Base-by-base conservation (phyloP, 53 echinoderm and acorn worm genomes). In the Holothuria scabra region DNA sequence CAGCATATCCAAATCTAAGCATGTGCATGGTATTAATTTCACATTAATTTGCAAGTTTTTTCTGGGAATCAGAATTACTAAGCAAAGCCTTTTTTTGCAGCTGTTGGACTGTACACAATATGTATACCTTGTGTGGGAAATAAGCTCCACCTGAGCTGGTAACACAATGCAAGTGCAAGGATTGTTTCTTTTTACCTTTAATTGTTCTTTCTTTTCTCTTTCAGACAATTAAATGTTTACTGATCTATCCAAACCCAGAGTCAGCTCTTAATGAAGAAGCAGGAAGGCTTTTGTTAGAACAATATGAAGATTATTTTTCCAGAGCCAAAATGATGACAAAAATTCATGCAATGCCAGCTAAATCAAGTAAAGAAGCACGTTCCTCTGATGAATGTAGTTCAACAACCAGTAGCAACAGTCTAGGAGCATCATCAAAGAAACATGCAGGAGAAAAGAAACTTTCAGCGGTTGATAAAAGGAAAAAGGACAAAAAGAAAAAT, bases 301-400 rank as follows among this genome's bases (percentile, higher is more conserved):
- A 97, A 65, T 97, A 97, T 44, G 92, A 94, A 56, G 92, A 94
- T 49, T 97, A 97, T 61, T 97, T 92, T 83, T 63, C 84, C 35
- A 78, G 97, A 68, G 97, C 97, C n/a, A 97, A 97, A 83, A 97
- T 97, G 97, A 97, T 97, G 97, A 97, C 97, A 3, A 94, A 94
- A 52, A 97, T 97, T 72, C 97, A 97, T 37, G 97, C 97, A 16
- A 74, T 84, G 80, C 91, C 97, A 13, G 81, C 83, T 24, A 86
- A 89, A 22, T 75, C 91, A 21, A 84, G 84, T 55, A 97, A 92
- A 82, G 97, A 97, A 41, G 79, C 84, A 19, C 79, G 93, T 44
- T 90, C 90, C 33, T 87, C 92, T 24, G 97, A 97, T 69, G 87
- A 82, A 33, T 89, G 93, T 63, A 91, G 91, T 32, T 95, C 95